Evolutionary conservation across 1,140 invertebrate genomes (phyloP), one percentile per base, ranked within the genome.

Genomic region (Pseudomyrmex flavicornis): DNA sequence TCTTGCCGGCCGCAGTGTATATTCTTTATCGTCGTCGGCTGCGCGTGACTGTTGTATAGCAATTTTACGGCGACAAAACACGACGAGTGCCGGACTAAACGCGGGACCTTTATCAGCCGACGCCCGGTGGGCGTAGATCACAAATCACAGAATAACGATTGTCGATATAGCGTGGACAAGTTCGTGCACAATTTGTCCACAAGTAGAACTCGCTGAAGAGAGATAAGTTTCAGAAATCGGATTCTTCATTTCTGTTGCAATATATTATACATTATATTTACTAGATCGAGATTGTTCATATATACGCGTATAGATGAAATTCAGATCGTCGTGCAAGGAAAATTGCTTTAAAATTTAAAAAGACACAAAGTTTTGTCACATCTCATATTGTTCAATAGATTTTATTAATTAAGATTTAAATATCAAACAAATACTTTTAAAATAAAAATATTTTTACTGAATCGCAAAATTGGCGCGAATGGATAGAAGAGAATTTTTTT

Each of bases 61-160:
- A 35, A 70, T 80, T 70, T 80, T 22, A 58, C 75, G 17, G 48
- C n/a, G n/a, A 12, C 68, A 13, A 35, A 70, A 61, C 54, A 8
- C 66, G 17, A 70, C 54, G 44, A 8, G 20, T 61, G 17, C 17
- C 0, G 76, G 70, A n/a, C 20, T 52, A 73, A 73, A 44, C 56
- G 8, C 8, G 0, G 3, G 3, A 7, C 3, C 1, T 52, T 83
- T 87, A 87, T 86, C 86, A 48, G n/a, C 3, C 22, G 65, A 58
- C 35, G 35, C 20, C 56, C 20, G 20, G 85, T 87, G 86, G 86
- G 86, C 86, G 86, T 88, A 13, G 56, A 87, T 84, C 72, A 12
- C 44, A n/a, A 61, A 77, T 74, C 62, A 12, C 13, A n/a, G 50
- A 70, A 63, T 59, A 35, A 12, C 50, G 26, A 17, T 3, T 1